Base-by-base conservation (phyloP, 92 coral and sea anemone species). In the Porites rus region DNA sequence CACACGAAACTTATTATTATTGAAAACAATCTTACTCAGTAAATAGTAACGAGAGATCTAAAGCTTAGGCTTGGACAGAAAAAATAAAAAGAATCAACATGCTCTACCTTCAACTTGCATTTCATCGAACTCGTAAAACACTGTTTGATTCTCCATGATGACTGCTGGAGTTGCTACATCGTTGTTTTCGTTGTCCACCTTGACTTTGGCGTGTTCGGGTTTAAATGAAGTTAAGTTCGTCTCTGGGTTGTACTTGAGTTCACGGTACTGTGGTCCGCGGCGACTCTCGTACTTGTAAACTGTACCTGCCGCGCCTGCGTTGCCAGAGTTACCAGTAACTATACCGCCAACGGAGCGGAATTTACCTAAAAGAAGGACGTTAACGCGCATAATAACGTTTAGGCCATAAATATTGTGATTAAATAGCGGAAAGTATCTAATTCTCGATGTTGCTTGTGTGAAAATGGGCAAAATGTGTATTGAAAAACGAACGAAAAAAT, bases 241-340 rank as follows among this genome's bases (percentile, higher is more conserved):
- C 12, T 82, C 89, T 0, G 88, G 95, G 81, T 93, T 87, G 86
- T 95, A 95, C 77, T 95, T 97, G 38, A 97, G 90, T 72, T 97
- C 98, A 12, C 99, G 97, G 89, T 97, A 95, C 87, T 97, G 99
- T 22, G 99, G 99, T 1, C 99, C 99, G 53, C 98, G 98, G 25
- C 93, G 93, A 78, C 99, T 95, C 75, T 97, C 99, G 84, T 97
- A 97, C 84, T 97, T 97, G 87, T 97, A 97, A 61, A 97, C 97
- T 54, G 99, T 95, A 17, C 99, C 99, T 31, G 99, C 98, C 25
- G 98, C 99, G 22, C 98, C 99, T 6, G 93, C 89, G 71, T 85
- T 77, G 20, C 20, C 4, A 20, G 85, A 2, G 72, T 84, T 65
- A 18, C 60, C 21, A 50, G 86, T 16, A 53, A 93, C 88, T 11